Evolutionary conservation across 2,797 vertebrate species (phyloP), one percentile per base, ranked within the genome.

Genomic region (Remorina albescens): DNA sequence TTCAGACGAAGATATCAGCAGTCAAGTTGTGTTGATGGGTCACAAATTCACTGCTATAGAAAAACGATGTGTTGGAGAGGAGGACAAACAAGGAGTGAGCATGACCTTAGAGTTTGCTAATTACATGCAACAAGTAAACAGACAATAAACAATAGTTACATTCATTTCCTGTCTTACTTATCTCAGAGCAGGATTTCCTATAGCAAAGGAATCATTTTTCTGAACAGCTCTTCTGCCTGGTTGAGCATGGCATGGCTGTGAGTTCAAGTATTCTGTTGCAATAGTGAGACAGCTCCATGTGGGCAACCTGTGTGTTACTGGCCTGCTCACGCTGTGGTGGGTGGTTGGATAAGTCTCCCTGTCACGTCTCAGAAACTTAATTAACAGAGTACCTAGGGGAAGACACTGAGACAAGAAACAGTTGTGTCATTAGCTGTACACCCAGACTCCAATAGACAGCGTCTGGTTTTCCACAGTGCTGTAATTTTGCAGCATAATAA

Each of bases 371-470:
- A 26, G 85, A 64, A 79, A 90, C 86, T 89, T 92, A 87, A 92
- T 93, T 90, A 92, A 89, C 71, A 80, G 78, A 83, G 74, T 81
- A 92, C 91, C 90, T 86, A 26, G 72, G 86, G 88, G 87, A 86
- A 85, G 84, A 87, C 72, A 30, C 74, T 60, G 62, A 74, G 70
- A 84, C 78, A 78, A 66, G 82, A 92, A 78, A 87, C 83, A 63
- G 80, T 90, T 75, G 88, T 90, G 91, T 89, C 87, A 90, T 91
- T 90, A 91, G 85, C 80, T 25, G 25, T 70, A 39, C 44, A 54
- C 69, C 63, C 69, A 76, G 74, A 76, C 75, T 82, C 78, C 66
- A 82, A 63, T 51, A 84, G 81, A 76, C 81, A 67, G 87, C 87
- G 90, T 88, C 90, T 90, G 88, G 16, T 78, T 84, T 82, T 85